Conservation (phyloP, 37 sponge, comb jelly and placozoan genomes). For the Tethya wilhelma region DNA sequence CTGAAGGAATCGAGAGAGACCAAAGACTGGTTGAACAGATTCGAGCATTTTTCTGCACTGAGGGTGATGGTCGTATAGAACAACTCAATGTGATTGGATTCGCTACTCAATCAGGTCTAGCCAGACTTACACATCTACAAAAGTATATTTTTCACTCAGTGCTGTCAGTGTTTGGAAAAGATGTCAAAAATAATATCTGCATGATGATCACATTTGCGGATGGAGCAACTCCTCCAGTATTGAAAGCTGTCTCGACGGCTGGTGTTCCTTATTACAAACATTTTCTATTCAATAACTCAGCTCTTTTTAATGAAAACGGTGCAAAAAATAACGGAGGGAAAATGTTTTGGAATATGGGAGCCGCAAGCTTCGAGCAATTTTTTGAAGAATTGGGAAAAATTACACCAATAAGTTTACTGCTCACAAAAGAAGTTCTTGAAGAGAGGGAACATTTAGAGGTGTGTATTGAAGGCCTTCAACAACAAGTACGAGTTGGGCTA, state of each 20-base stretch:
- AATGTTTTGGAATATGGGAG: conserved; percentile 84
- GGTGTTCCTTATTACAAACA: conserved; percentile 30
- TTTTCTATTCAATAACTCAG: conserved; percentile 81
- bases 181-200: conserved; percentile 57
- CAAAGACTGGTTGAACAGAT: conserved; percentile 36
- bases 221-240: conserved; percentile 58
- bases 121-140: conserved; percentile 63
- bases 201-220: conserved; percentile 87
- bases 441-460: conserved; percentile 61
- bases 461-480: conserved; percentile 45
- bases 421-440: conserved; percentile 69
- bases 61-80: conserved; percentile 58
- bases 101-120: conserved; percentile 65
- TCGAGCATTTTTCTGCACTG: conserved; percentile 49
- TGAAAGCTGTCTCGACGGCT: conserved; percentile 57
- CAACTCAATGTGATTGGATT: conserved; percentile 67
- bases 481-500: conserved; percentile 39
- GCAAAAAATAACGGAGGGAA: conserved; percentile 24
- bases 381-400: conserved; percentile 39
- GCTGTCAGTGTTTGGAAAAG: conserved; percentile 66
- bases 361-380: conserved; percentile 45
- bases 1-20: conserved; percentile 61
- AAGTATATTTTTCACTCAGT: conserved; percentile 70
- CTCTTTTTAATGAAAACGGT: no score
- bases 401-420: conserved; percentile 30